Percentiles rank a stretch among this genome's conserved stretches.
Evolutionary conservation across 2,113 vertebrate species (phyloP).

Genomic region (Pelecanus crispus): DNA sequence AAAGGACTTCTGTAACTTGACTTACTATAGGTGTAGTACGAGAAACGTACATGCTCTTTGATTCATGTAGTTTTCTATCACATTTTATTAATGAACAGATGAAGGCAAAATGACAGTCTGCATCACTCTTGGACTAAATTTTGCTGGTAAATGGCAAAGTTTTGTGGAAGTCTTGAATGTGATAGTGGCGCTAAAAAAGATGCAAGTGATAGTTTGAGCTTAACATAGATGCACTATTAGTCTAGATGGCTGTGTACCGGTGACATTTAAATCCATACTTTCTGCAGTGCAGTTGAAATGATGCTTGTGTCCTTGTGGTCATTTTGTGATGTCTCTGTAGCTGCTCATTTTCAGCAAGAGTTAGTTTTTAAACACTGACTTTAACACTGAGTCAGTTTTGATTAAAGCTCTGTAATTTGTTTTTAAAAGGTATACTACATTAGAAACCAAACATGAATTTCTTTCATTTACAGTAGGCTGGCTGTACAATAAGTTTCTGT

Average conservation of each 20-base stretch:
- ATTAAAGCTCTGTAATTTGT: slow-evolving; percentile 30
- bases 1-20: background rate
- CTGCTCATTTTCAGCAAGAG: background rate
- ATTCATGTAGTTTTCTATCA: background rate
- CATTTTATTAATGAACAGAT: background rate
- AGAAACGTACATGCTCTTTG: background rate
- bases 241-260: background rate
- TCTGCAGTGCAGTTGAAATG: slow-evolving; percentile 5
- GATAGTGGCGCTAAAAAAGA: background rate
- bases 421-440: slow-evolving; percentile 1
- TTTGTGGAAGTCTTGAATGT: background rate
- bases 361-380: background rate
- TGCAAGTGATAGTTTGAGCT: background rate
- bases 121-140: background rate
- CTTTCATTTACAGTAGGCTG: background rate
- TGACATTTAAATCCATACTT: slow-evolving; percentile 6
- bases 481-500: background rate
- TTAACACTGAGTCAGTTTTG: slow-evolving; percentile 18
- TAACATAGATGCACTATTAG: background rate
- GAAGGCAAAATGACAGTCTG: background rate
- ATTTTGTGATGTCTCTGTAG: slow-evolving; percentile 16
- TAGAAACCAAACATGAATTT: slow-evolving; percentile 19
- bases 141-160: background rate
- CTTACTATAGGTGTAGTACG: accelerated
- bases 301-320: background rate